Conservation (phyloP, 2,797 vertebrate species). For the Acanthurus lineatus region DNA sequence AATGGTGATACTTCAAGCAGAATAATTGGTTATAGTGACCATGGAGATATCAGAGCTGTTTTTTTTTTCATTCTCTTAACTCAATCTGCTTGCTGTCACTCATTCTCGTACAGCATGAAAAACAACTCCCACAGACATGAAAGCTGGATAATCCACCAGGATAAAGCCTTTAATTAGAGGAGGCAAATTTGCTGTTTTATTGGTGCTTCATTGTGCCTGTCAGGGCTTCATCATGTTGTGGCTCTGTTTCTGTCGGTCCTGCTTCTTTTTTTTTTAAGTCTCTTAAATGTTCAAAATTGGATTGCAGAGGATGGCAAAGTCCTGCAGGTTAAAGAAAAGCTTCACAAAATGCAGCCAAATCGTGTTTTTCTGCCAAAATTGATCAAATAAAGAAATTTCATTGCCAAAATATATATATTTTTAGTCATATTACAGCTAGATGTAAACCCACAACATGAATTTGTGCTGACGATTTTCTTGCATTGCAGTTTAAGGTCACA, state of each 20-base stretch:
- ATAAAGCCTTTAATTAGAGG: constrained; percentile 38
- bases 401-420: constrained; percentile 5
- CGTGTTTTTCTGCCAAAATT: background rate
- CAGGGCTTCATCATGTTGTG: background rate
- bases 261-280: background rate
- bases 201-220: constrained; percentile 20
- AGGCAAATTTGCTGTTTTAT: constrained; percentile 33
- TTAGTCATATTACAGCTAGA: background rate
- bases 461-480: background rate
- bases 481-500: background rate
- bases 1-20: too few species aligned
- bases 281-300: background rate
- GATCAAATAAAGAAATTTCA: background rate
- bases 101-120: constrained; percentile 31
- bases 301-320: background rate
- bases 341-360: background rate
- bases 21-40: background rate
- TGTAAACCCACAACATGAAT: background rate
- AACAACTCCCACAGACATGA: constrained; percentile 34
- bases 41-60: background rate
- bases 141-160: constrained; percentile 50
- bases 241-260: constrained; percentile 14
- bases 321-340: background rate
- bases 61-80: background rate
- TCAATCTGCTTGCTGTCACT: constrained; percentile 41